phyloP scores from a whole-genome alignment of 2,888 invertebrate species.

The Agonopterix alstromeriana region DNA sequence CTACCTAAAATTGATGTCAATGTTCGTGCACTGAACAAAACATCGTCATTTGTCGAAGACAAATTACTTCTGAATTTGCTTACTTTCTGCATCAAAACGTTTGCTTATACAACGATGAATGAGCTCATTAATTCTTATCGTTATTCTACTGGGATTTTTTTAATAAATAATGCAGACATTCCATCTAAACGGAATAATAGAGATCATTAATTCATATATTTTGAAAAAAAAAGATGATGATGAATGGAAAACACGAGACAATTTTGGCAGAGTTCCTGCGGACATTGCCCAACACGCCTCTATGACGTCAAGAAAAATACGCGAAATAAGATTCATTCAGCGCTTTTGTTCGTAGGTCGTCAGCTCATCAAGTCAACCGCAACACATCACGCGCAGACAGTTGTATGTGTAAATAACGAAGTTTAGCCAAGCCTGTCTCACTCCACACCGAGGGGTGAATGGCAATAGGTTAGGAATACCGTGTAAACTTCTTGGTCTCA shows the following conservation, averaged over 20 bases:
- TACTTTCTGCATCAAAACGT: constrained; percentile 5
- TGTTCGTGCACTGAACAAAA: constrained; percentile 30
- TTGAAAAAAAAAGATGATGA: background rate
- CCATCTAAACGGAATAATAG: too few species aligned
- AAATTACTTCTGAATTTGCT: constrained; percentile 13
- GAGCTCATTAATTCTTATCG: background rate
- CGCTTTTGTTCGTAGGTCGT: background rate
- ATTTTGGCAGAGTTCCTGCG: constrained; percentile 36
- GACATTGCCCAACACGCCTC: constrained; percentile 48
- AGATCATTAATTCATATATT: too few species aligned
- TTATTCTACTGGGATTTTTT: background rate
- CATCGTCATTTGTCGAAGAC: constrained; percentile 20
- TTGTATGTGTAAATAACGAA: too few species aligned
- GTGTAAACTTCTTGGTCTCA: too few species aligned
- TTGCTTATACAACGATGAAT: background rate
- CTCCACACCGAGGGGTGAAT: too few species aligned
- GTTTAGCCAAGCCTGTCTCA: too few species aligned
- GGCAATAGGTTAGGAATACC: too few species aligned
- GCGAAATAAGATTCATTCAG: background rate
- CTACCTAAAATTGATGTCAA: constrained; percentile 15
- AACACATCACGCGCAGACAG: too few species aligned
- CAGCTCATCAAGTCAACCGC: too few species aligned
- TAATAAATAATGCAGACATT: background rate
- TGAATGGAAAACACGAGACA: background rate
- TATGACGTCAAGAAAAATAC: constrained; percentile 32